Evolutionary conservation across 2,113 vertebrate species (phyloP), one percentile per base, ranked within the genome.

Genomic region (Tonatia bakeri): DNA sequence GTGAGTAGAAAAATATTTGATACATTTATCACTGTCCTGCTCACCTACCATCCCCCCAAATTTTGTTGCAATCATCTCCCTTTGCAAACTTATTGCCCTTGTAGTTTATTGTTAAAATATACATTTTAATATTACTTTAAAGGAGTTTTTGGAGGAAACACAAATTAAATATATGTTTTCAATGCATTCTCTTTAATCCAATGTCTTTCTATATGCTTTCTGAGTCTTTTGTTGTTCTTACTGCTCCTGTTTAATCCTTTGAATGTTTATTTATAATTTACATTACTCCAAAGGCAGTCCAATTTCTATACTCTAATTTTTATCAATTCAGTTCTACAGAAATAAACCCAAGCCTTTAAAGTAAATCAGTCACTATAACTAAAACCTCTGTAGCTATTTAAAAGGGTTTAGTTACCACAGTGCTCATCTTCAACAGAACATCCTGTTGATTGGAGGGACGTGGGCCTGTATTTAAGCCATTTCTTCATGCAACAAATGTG

Each of bases 181-280:
- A 87, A 45, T 87, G 69, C 43, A 76, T 70, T 96, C 8, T 61
- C 61, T 87, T 54, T 54, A 83, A 70, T 52, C 9, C 24, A 79
- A 54, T 4, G n/a, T 75, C n/a, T 75, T 43, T 73, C 56, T 91
- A 12, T 87, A 43, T 88, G 36, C 67, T 79, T 85, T 90, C 64
- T 64, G 38, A 47, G 31, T 26, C 43, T 87, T 67, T 59, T 24
- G 56, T 61, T 80, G 11, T 80, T 80, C 20, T 80, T 92, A 64
- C 15, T 43, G 24, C 54, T 83, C 67, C 36, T 69, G 43, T 87
- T 54, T 59, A 97, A 97, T 98, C 94, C 97, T 98, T 96, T 97
- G 95, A 97, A 98, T 97, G 93, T 98, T 98, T 98, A 98, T 98
- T 96, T 97, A 93, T 98, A 98, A 98, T 98, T 98, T 98, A 97